Evolutionary conservation across 2,797 vertebrate species (phyloP).

Genomic region (Florisuga fusca): DNA sequence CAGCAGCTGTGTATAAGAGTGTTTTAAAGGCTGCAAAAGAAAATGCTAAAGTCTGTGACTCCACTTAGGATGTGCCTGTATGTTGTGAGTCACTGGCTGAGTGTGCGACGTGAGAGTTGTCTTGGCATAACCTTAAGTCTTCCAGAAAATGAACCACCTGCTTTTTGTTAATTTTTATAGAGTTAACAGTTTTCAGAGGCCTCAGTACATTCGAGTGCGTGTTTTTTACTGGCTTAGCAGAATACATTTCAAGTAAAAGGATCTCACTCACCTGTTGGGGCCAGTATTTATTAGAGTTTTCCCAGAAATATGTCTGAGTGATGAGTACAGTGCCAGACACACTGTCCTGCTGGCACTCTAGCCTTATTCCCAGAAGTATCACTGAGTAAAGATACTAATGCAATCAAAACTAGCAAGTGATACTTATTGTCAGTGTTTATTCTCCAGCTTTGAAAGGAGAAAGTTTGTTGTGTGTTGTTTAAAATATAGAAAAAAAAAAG

Average conservation of each 20-base stretch:
- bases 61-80: background rate
- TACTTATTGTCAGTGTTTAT: background rate
- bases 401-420: background rate
- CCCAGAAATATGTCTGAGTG: constrained; percentile 32
- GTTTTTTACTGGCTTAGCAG: constrained; percentile 16
- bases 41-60: background rate
- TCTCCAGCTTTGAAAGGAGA: background rate
- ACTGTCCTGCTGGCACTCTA: background rate
- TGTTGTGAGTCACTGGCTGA: constrained; percentile 46
- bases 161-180: constrained; percentile 5
- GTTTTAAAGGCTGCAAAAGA: background rate
- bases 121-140: constrained; percentile 17
- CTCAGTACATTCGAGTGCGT: background rate
- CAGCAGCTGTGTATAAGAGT: background rate
- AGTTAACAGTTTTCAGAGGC: constrained; percentile 3
- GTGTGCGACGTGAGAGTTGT: background rate
- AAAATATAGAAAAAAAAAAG: background rate
- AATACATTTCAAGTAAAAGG: background rate
- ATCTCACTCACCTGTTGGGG: background rate
- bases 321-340: constrained; percentile 44
- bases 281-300: constrained; percentile 31
- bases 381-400: background rate
- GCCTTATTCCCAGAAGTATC: constrained; percentile 31
- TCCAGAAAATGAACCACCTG: constrained; percentile 58
- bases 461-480: background rate